Evolutionary conservation across 1,140 invertebrate genomes (phyloP).

Genomic region (Planococcus citri): DNA sequence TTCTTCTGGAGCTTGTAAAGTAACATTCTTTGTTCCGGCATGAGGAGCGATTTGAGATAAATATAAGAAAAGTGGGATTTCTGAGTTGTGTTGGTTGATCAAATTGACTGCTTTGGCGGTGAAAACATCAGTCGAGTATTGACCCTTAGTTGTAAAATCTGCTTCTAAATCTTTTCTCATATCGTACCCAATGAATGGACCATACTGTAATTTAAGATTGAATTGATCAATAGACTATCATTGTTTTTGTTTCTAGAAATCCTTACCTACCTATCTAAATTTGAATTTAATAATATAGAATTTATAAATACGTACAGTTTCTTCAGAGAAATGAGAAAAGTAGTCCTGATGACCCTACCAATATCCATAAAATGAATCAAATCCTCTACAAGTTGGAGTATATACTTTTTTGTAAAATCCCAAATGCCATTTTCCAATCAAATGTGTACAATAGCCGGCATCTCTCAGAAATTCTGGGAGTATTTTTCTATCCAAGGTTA

Average conservation of each 20-base stretch:
- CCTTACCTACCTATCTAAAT: no score
- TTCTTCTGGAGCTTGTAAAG: slow-evolving; percentile 44
- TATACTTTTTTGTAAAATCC: slow-evolving; percentile 55
- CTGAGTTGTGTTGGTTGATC: slow-evolving; percentile 51
- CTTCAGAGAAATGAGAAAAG: slow-evolving; percentile 63
- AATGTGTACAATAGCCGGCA: slow-evolving; percentile 64
- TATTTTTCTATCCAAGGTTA: slow-evolving; percentile 54
- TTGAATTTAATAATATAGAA: no score
- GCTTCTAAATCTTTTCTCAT: slow-evolving; percentile 24
- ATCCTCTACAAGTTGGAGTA: slow-evolving; percentile 64
- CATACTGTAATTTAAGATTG: slow-evolving; percentile 25
- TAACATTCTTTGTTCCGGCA: slow-evolving; percentile 31
- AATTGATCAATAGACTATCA: no score
- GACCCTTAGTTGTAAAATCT: slow-evolving; percentile 48
- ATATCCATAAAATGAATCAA: slow-evolving; percentile 72
- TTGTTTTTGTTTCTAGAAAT: no score
- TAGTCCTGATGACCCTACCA: slow-evolving; percentile 81
- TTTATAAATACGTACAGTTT: slow-evolving; percentile 37
- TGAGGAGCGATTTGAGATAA: slow-evolving; percentile 46
- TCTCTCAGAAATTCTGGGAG: slow-evolving; percentile 62
- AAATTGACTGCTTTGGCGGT: slow-evolving; percentile 56
- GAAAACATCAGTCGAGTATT: slow-evolving; percentile 74
- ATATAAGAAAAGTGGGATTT: slow-evolving; percentile 44
- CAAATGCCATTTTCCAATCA: slow-evolving; percentile 87
- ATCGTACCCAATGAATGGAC: slow-evolving; percentile 34